A percentile compares a stretch with the other conserved stretches of the same genome.
These are phyloP conservation scores for Pimephales promelas DNA, from an alignment of 2,113 vertebrate genomes.

Conservation along the genomic window DNA sequence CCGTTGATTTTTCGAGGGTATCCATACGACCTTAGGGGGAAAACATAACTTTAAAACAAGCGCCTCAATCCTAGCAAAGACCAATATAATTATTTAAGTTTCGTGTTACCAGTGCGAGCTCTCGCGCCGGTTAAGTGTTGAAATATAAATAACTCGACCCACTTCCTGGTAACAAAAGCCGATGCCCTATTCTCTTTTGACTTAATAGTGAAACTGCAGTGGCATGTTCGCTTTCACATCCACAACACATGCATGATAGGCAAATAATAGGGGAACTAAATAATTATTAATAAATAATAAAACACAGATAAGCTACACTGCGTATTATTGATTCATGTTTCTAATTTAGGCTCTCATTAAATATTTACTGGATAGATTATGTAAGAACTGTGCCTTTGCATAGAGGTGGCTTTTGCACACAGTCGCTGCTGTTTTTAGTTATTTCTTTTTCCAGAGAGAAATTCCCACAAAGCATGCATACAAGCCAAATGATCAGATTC, in stretches of 20 bases:
- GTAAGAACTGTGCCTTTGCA: not conserved
- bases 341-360: not conserved
- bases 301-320: not conserved
- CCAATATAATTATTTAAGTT: conserved; percentile 31
- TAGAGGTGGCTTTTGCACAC: not conserved
- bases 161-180: conserved; percentile 78
- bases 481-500: not conserved
- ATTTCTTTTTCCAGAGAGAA: not conserved
- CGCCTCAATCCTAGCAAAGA: not conserved
- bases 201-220: not conserved
- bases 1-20: not conserved
- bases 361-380: not conserved
- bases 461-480: not conserved
- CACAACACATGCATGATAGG: not conserved
- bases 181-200: conserved; percentile 64
- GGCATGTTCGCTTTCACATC: not conserved
- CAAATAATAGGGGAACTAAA: not conserved
- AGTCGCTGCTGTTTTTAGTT: not conserved
- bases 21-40: not conserved
- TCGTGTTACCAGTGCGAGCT: conserved; percentile 48
- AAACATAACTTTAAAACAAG: not conserved
- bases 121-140: conserved; percentile 65
- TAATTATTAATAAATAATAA: not conserved
- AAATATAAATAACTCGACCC: conserved; percentile 81
- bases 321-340: not conserved